Evolutionary conservation across 2,113 vertebrate species (phyloP).

Genomic region (Haliaeetus leucogaster): DNA sequence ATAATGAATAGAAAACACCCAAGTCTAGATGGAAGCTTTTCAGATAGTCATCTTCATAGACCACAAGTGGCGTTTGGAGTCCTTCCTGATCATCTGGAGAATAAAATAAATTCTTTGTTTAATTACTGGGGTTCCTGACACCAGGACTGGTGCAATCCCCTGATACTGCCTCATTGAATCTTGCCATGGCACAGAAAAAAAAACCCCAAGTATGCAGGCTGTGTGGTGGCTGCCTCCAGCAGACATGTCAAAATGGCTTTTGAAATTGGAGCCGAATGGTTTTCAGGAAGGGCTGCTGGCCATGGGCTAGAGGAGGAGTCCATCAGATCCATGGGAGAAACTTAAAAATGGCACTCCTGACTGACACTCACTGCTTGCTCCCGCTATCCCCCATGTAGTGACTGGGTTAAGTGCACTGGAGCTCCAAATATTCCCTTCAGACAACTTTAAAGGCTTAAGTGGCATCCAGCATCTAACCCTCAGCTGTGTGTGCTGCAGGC

Average conservation of each 20-base stretch:
- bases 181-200: background rate
- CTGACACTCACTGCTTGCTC: background rate
- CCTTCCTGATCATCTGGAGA: background rate
- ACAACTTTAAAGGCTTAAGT: background rate
- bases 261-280: background rate
- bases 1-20: background rate
- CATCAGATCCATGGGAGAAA: background rate
- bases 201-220: background rate
- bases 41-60: background rate
- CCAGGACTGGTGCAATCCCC: background rate
- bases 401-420: background rate
- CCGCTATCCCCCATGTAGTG: background rate
- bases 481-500: background rate
- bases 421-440: background rate
- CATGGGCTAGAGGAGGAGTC: background rate
- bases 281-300: background rate
- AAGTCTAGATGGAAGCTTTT: background rate
- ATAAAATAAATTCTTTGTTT: background rate
- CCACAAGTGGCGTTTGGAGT: background rate
- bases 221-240: background rate
- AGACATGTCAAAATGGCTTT: background rate
- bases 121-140: background rate
- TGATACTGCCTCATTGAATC: background rate
- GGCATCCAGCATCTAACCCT: background rate
- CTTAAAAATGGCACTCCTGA: background rate